These are phyloP conservation scores for Tenebrosternarchus preto DNA, from an alignment of 2,113 vertebrate species.

Conservation along the genomic window DNA sequence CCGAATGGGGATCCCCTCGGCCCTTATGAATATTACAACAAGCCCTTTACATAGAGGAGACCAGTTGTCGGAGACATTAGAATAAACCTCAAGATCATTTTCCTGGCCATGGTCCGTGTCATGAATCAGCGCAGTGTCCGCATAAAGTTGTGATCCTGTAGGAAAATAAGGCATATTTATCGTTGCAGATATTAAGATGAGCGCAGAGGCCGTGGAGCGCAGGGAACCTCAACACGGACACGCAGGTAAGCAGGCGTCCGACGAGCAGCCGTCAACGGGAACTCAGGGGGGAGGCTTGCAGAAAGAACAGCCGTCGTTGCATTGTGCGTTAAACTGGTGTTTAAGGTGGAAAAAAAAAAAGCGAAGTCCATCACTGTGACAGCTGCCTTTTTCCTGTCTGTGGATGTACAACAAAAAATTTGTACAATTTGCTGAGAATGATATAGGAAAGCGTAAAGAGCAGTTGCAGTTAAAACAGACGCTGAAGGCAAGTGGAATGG, in stretches of 20 bases:
- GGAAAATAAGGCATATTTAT: constrained; percentile 89
- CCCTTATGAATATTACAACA: constrained; percentile 86
- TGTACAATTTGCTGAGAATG: neutral
- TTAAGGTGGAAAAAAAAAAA: neutral
- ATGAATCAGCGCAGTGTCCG: constrained; percentile 76
- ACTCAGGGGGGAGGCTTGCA: neutral
- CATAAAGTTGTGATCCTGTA: constrained; percentile 81
- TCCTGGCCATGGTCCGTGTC: constrained; percentile 71
- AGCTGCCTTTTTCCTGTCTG: neutral
- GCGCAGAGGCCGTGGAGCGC: constrained; percentile 83
- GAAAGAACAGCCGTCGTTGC: neutral
- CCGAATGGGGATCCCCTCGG: constrained; percentile 58
- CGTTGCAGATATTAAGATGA: constrained; percentile 95
- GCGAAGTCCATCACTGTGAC: neutral
- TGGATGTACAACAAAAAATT: neutral
- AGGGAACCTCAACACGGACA: constrained; percentile 76
- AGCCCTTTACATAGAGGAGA: constrained; percentile 69
- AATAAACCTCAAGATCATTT: constrained; percentile 86
- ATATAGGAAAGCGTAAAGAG: too few relatives aligned
- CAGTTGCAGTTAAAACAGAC: too few relatives aligned
- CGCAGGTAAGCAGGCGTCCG: constrained; percentile 79
- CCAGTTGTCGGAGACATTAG: constrained; percentile 84
- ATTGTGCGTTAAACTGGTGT: neutral
- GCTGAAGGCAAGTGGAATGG: too few relatives aligned
- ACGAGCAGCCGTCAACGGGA: constrained; percentile 8